Percentiles rank a stretch among this genome's conserved stretches.
These are phyloP conservation scores for Rhinatrema bivittatum DNA, from an alignment of 2,797 vertebrate genomes.

Conservation along the genomic window DNA sequence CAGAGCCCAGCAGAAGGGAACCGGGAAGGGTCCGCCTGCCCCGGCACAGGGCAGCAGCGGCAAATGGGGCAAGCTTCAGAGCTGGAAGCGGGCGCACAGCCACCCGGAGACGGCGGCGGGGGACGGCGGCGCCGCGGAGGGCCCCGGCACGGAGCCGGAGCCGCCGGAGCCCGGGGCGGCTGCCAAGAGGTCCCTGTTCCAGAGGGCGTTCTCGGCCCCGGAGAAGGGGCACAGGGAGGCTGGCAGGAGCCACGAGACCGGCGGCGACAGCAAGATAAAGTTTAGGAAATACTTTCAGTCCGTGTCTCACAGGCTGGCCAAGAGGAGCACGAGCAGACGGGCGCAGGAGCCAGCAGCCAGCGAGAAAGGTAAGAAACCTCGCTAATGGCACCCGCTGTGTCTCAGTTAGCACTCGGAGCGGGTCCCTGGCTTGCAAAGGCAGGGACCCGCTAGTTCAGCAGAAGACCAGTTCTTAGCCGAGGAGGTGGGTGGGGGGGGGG, in stretches of 20 bases:
- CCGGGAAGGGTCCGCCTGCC: conserved; percentile 18
- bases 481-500: neutral
- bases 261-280: conserved; percentile 25
- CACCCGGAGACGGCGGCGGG: conserved; percentile 23
- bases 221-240: conserved; percentile 31
- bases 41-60: conserved; percentile 21
- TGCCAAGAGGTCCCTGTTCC: conserved; percentile 68
- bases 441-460: neutral
- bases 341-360: conserved; percentile 59
- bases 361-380: neutral
- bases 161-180: neutral
- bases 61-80: conserved; percentile 67
- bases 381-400: neutral
- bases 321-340: no score
- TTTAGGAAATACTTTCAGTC: conserved; percentile 67
- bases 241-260: conserved; percentile 6
- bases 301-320: conserved; percentile 65
- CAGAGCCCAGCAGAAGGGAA: conserved; percentile 34
- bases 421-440: no score
- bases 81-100: conserved; percentile 67
- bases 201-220: conserved; percentile 65
- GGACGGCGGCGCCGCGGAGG: conserved; percentile 1
- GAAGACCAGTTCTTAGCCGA: neutral
- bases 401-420: neutral
- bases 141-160: neutral